phyloP scores from a whole-genome alignment of 1,140 invertebrate genomes.

The Sarcophaga bullata region DNA sequence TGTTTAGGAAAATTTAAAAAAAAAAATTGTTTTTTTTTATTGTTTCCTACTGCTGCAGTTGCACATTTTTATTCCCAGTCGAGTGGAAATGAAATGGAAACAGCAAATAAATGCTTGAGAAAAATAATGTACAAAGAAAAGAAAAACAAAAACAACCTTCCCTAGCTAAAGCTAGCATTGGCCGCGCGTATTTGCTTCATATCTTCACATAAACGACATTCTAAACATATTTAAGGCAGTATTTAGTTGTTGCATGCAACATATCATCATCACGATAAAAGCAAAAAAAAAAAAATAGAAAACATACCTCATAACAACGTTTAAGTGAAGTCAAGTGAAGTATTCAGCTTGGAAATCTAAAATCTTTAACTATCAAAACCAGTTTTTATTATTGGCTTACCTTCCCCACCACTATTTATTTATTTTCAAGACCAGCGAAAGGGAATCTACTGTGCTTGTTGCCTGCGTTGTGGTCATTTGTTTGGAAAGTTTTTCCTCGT shows the following conservation, averaged over 20 bases:
- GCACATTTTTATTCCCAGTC: constrained; percentile 12
- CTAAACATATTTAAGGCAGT: neutral
- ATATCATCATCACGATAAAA: neutral
- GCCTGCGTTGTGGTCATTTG: too few relatives aligned
- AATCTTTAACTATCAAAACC: neutral
- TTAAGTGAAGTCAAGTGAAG: too few relatives aligned
- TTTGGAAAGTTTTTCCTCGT: too few relatives aligned
- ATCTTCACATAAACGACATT: neutral
- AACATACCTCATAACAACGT: too few relatives aligned
- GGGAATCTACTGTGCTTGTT: too few relatives aligned
- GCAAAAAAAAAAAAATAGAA: neutral
- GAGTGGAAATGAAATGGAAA: constrained; percentile 2
- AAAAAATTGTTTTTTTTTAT: neutral
- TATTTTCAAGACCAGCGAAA: neutral
- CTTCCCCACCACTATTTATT: neutral
- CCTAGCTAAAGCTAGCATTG: neutral
- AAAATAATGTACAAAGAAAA: neutral
- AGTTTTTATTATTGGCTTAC: neutral
- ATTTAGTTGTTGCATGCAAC: neutral
- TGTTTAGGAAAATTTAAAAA: constrained; percentile 1
- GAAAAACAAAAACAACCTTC: neutral
- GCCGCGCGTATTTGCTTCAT: neutral
- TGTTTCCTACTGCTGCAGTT: neutral
- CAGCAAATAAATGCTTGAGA: neutral
- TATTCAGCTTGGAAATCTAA: too few relatives aligned